Conservation (phyloP, 2,113 vertebrate genomes). For the Cairina moschata region DNA sequence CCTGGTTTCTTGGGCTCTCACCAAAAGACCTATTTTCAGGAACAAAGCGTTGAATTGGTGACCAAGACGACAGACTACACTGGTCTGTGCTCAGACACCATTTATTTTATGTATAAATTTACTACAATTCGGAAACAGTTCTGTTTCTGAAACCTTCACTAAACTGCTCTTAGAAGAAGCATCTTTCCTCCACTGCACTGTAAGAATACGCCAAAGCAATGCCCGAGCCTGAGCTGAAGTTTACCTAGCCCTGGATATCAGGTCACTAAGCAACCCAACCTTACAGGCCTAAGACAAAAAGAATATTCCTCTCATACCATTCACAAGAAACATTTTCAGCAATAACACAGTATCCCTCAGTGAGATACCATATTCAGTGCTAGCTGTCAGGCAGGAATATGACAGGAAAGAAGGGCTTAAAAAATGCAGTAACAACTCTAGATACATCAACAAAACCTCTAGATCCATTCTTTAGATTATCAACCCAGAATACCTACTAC, state of each 20-base stretch:
- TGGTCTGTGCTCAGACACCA: neutral
- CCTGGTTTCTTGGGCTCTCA: neutral
- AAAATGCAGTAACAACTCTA: neutral
- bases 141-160: neutral
- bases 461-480: neutral
- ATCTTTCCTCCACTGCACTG: neutral
- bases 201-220: neutral
- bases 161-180: neutral
- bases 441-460: neutral
- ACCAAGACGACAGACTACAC: neutral
- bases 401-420: neutral
- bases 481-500: neutral
- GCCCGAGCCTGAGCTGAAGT: neutral
- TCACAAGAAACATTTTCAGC: neutral
- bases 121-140: neutral
- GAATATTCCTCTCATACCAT: neutral
- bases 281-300: neutral
- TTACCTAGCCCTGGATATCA: neutral
- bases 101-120: neutral
- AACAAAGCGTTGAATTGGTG: neutral
- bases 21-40: neutral
- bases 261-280: neutral
- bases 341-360: fast-evolving
- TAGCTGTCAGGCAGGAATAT: neutral
- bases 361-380: neutral